A percentile compares a stretch with the other conserved stretches of the same genome.
Evolutionary conservation across 2,113 vertebrate genomes (phyloP).

Genomic region (human): DNA sequence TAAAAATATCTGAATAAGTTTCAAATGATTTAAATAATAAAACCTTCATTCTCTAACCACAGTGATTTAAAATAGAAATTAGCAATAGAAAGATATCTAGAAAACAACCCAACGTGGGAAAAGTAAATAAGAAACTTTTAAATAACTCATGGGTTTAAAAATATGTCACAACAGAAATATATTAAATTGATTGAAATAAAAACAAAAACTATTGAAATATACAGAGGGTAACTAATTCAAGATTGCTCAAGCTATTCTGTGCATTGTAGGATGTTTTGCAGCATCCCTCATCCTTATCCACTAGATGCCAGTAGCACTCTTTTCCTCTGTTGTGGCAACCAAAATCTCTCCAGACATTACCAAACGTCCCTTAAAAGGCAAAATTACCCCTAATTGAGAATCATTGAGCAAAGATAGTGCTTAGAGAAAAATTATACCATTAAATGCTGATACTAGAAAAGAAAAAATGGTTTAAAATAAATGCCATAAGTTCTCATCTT

Average conservation of each 20-base stretch:
- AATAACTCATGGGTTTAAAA: neutral
- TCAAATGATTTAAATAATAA: neutral
- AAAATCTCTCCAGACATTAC: neutral
- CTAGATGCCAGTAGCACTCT: neutral
- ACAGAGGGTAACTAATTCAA: neutral
- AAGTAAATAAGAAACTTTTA: neutral
- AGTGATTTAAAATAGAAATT: neutral
- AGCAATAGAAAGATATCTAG: neutral
- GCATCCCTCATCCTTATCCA: neutral
- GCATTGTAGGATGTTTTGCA: neutral
- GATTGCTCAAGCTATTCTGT: neutral
- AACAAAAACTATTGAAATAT: neutral
- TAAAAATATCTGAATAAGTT: neutral
- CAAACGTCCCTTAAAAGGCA: neutral
- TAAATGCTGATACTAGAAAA: neutral
- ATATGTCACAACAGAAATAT: neutral
- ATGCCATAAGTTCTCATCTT: neutral
- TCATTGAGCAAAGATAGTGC: neutral
- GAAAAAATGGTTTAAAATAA: neutral
- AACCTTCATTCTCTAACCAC: neutral
- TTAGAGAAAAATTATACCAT: neutral
- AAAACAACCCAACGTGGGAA: neutral
- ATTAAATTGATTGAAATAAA: neutral
- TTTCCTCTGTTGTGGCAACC: neutral
- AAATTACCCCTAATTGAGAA: neutral